Base-by-base conservation (phyloP, 2,888 invertebrate species). In the Callinectes sapidus region DNA sequence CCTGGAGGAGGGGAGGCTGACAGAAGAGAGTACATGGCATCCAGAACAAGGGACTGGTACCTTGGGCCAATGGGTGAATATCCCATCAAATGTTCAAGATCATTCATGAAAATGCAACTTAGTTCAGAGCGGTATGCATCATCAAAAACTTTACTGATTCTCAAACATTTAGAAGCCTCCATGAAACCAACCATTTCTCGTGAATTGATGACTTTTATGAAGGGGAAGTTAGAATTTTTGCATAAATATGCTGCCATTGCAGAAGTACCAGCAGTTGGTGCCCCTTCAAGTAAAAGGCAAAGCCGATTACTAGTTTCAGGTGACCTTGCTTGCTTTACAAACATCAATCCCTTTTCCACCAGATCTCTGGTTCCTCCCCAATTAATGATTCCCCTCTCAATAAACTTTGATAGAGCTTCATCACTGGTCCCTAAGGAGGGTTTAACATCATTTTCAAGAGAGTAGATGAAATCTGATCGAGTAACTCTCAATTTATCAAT, bases 11-110 rank as follows among this genome's bases (percentile, higher is more conserved):
- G 99, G 95, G 98, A 97, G 95, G 99, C 99, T 96, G 99, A 99
- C 94, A 99, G 96, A 95, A 99, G 96, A 32, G 99, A 99, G 93
- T 99, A 96, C 71, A 99, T 96, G 0, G 99, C 99, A 96, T 99
- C 99, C 93, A 99, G 96, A 0, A 99, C 99, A 94, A 99, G 96
- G 96, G 99, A 99, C 90, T 99, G 99, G 96, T 99, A 99, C 13
- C 99, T 97, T 10, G 99, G 99, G 2, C 99, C 99, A 95, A 99
- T 99, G 0, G 99, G 97, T 39, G 99, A 99, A 96, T 99, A 99
- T 96, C 99, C 99, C 95, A 99, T 96, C 87, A 99, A 96, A 95
- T 99, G 97, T 96, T 99, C 99, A 95, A 99, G 98, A 96, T 99
- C 99, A 96, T 99, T 99, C 90, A 99, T 98, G 94, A 99, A 96